phyloP scores from a whole-genome alignment of 2,888 invertebrate genomes.

The Ormyrus labotus region DNA sequence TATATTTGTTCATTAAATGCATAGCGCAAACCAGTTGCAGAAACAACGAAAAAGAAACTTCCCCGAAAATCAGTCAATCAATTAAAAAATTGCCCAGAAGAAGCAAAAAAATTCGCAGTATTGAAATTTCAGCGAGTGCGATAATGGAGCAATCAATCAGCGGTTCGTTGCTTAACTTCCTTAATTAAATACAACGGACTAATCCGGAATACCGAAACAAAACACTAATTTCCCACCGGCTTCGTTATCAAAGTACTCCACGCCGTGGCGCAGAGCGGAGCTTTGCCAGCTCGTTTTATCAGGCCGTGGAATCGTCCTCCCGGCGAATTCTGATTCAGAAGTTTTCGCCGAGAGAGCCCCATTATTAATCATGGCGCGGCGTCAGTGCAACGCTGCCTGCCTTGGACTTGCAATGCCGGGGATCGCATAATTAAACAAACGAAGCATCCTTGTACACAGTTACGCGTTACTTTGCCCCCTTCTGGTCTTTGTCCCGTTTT shows the following conservation, averaged over 20 bases:
- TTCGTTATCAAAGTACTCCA: constrained; percentile 23
- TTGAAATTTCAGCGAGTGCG: too few relatives aligned
- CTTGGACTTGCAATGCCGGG: not conserved
- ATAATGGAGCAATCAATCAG: not conserved
- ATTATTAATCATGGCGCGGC: constrained; percentile 27
- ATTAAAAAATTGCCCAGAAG: not conserved
- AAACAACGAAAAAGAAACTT: too few relatives aligned
- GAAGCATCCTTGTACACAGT: not conserved
- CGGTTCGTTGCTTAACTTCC: not conserved
- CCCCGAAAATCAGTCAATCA: too few relatives aligned
- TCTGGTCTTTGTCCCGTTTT: too few relatives aligned
- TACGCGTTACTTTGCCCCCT: not conserved
- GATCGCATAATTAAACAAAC: constrained; percentile 57
- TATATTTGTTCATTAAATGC: too few relatives aligned
- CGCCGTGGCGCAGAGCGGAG: not conserved
- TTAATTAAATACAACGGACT: constrained; percentile 21
- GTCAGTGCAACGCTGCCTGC: not conserved
- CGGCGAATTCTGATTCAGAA: constrained; percentile 23
- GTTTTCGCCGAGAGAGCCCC: constrained; percentile 14
- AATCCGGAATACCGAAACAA: constrained; percentile 18
- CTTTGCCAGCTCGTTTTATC: constrained; percentile 7
- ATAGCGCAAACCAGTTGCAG: too few relatives aligned
- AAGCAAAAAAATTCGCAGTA: not conserved
- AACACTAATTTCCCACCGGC: constrained; percentile 22
- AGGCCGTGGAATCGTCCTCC: constrained; percentile 9